Base-by-base conservation (phyloP, 2,797 vertebrate genomes). In the Acrossocheilus wenchowensis region DNA sequence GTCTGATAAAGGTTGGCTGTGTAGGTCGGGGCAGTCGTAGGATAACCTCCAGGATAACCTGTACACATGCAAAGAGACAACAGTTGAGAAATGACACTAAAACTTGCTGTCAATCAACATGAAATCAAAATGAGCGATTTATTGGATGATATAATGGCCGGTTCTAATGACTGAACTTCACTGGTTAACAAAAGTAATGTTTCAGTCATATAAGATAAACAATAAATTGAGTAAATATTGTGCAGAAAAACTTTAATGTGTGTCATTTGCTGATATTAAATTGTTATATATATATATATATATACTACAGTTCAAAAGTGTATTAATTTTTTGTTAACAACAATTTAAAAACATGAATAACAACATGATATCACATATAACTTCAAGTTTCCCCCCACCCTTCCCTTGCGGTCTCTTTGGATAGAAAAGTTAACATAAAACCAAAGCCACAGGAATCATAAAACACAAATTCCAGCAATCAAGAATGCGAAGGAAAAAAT, bases 21-120 rank as follows among this genome's bases (percentile, higher is more conserved):
- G 94, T 99, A 99, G 92, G 98, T 95, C 84, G 97, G 97, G 72
- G 98, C 97, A 6, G 98, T 95, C 4, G 98, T 95, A 23, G 97
- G 97, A 90, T 99, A 99, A 81, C 97, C 98, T 87, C 97, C 96
- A 0, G 98, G 98, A 91, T 99, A 99, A 94, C 97, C 98, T 99
- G 92, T 1, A 89, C 87, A 14, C 52, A 81, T 23, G 64, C 60
- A 83, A 26, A 85, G 17, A 50, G 30, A 84, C 30, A 50, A 26
- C 19, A 64, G 23, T 43, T 74, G 23, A 75, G 15, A 84, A 78
- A 66, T 26, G 5, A 57, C 21, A 17, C 30, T 66, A 50, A 30
- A 43, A 81, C 23, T 19, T 17, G n/a, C 21, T 50, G 15, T 5
- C 4, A 39, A 78, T n/a, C 6, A 79, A 62, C 52, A 41, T 60